These are phyloP conservation scores for Colletes gigas DNA, from an alignment of 1,140 invertebrate genomes.

Conservation along the genomic window DNA sequence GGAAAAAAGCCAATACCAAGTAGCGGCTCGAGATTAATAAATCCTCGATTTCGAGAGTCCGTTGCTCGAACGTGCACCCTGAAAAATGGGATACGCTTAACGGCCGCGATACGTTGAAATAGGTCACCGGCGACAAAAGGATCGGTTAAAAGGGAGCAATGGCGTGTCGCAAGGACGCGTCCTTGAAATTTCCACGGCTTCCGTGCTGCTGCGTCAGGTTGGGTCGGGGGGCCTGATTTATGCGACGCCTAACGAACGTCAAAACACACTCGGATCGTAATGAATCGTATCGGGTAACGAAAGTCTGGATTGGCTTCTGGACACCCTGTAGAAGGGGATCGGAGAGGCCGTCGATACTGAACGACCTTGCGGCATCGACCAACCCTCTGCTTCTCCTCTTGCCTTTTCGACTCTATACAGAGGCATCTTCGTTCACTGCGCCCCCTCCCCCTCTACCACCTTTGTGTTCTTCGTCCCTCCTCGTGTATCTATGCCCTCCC, in stretches of 20 bases:
- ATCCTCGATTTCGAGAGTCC: constrained; percentile 17
- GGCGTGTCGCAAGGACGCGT: constrained; percentile 3
- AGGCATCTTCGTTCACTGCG: constrained; percentile 42
- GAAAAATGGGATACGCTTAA: constrained; percentile 39
- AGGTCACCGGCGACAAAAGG: constrained; percentile 34
- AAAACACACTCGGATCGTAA: constrained; percentile 39
- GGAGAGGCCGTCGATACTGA: constrained; percentile 62
- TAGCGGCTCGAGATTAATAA: constrained; percentile 17
- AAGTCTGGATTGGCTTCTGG: constrained; percentile 27
- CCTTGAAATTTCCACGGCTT: constrained; percentile 33
- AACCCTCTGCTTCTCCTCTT: constrained; percentile 47
- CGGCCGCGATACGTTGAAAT: constrained; percentile 24
- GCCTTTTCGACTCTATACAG: constrained; percentile 50
- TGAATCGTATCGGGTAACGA: constrained; percentile 44
- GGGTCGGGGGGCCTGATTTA: constrained; percentile 28
- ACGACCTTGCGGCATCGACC: constrained; percentile 70
- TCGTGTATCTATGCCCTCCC: not conserved
- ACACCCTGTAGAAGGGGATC: constrained; percentile 20
- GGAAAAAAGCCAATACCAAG: not conserved
- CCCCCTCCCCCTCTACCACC: not conserved
- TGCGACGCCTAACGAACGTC: not conserved
- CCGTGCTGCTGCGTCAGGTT: not conserved
- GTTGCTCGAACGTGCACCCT: constrained; percentile 8
- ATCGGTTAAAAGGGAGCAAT: constrained; percentile 16
- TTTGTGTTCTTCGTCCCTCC: not conserved